phyloP scores from a whole-genome alignment of 2,888 invertebrate species.

The Heterodera filipjevi region DNA sequence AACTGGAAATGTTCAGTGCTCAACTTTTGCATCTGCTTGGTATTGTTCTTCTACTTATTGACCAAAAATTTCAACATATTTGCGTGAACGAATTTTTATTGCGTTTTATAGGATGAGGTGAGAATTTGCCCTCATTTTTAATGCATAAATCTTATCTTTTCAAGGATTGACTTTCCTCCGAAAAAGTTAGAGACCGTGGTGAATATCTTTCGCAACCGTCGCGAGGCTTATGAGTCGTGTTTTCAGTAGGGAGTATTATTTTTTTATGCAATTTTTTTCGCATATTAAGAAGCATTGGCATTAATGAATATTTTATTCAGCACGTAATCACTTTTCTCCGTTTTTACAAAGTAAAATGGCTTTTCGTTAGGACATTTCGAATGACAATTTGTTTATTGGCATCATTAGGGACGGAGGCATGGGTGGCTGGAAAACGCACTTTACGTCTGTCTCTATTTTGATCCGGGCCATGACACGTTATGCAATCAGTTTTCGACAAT shows the following conservation, averaged over 20 bases:
- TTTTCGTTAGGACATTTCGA: not conserved
- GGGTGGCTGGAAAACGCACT: constrained; percentile 66
- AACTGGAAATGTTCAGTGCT: constrained; percentile 1
- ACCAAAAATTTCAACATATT: constrained; percentile 83
- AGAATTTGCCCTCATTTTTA: not conserved
- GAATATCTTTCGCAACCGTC: constrained; percentile 42
- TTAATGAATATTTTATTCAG: constrained; percentile 41
- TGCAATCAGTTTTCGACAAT: constrained; percentile 80
- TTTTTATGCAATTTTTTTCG: not conserved
- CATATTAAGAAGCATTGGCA: constrained; percentile 29
- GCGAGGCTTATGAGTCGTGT: constrained; percentile 44
- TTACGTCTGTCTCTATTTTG: constrained; percentile 88
- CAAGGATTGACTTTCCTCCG: constrained; percentile 30
- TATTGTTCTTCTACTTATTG: constrained; percentile 85
- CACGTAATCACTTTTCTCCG: constrained; percentile 42
- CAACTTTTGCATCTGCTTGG: constrained; percentile 89
- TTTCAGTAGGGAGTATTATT: constrained; percentile 29
- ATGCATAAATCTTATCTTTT: constrained; percentile 7
- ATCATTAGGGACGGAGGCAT: constrained; percentile 1
- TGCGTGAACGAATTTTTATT: constrained; percentile 87
- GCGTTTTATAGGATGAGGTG: constrained; percentile 88
- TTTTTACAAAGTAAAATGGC: constrained; percentile 32
- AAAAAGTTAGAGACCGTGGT: constrained; percentile 44
- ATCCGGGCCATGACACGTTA: constrained; percentile 75
- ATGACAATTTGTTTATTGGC: not conserved